phyloP scores from a whole-genome alignment of 2,113 vertebrate genomes.

The Atractosteus spatula region DNA sequence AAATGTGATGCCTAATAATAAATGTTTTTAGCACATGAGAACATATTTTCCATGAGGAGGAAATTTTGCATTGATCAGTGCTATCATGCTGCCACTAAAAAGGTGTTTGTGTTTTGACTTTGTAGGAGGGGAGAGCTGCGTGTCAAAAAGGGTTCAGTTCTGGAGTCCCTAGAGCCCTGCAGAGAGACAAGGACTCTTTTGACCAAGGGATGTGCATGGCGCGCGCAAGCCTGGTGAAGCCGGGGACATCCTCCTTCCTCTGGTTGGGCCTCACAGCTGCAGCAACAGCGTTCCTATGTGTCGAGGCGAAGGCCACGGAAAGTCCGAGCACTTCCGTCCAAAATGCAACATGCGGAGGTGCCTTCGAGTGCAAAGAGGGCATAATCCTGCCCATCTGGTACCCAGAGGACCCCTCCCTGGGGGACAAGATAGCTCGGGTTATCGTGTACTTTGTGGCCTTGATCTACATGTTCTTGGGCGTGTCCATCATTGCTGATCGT shows the following conservation, averaged over 20 bases:
- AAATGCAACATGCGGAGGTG: conserved; percentile 81
- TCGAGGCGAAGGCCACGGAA: conserved; percentile 77
- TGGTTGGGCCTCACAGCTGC: conserved; percentile 88
- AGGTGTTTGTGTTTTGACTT: conserved; percentile 29
- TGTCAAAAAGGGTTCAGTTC: conserved; percentile 58
- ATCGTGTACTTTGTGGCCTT: conserved; percentile 98
- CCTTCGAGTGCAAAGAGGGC: conserved; percentile 82
- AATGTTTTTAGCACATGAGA: no score
- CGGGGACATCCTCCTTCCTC: conserved; percentile 84
- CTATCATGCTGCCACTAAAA: no score
- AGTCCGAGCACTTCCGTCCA: conserved; percentile 65
- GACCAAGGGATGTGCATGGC: conserved; percentile 85
- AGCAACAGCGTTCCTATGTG: conserved; percentile 76
- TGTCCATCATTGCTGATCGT: conserved; percentile 96
- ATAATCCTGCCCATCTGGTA: conserved; percentile 98
- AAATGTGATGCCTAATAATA: no score
- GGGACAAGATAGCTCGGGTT: conserved; percentile 97
- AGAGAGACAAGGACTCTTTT: conserved; percentile 63
- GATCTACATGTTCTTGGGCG: conserved; percentile 98
- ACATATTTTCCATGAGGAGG: no score
- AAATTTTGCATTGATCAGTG: no score
- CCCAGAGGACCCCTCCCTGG: conserved; percentile 94
- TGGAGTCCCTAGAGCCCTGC: conserved; percentile 62
- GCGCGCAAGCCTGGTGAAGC: conserved; percentile 82
- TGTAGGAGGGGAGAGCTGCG: conserved; percentile 48